A percentile compares a stretch with the other conserved stretches of the same genome.
phyloP scores from a whole-genome alignment of 2,888 invertebrate genomes.

The Oscheius myriophilus region DNA sequence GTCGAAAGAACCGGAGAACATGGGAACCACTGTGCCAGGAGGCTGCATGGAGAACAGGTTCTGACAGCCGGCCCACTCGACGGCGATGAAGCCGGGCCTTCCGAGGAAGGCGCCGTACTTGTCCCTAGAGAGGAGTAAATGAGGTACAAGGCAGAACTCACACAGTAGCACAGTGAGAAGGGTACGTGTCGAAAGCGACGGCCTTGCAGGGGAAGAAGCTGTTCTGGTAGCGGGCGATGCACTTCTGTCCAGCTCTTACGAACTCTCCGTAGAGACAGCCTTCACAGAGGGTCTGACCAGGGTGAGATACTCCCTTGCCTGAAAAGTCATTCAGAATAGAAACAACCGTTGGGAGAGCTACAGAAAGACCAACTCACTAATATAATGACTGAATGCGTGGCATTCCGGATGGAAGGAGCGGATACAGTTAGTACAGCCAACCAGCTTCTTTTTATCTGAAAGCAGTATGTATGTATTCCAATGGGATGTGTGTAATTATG shows the following conservation, averaged over 20 bases:
- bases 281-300: constrained; percentile 17
- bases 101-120: neutral
- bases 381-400: neutral
- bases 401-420: constrained; percentile 22
- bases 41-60: constrained; percentile 13
- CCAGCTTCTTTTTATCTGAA: neutral
- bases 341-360: neutral
- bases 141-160: constrained; percentile 6
- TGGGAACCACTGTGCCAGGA: neutral
- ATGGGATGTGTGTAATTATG: too few species aligned
- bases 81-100: constrained; percentile 20
- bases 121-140: constrained; percentile 17
- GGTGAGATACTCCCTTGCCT: neutral
- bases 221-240: constrained; percentile 17
- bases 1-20: constrained; percentile 14
- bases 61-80: constrained; percentile 28
- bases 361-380: neutral
- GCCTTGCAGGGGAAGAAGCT: constrained; percentile 12
- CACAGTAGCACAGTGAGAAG: neutral
- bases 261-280: constrained; percentile 22
- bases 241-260: constrained; percentile 1
- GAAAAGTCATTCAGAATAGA: too few species aligned
- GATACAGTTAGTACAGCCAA: constrained; percentile 15
- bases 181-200: neutral
- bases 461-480: too few species aligned